Evolutionary conservation across 2,888 invertebrate genomes (phyloP), one percentile per base, ranked within the genome.

Genomic region (Melinaea menophilus): DNA sequence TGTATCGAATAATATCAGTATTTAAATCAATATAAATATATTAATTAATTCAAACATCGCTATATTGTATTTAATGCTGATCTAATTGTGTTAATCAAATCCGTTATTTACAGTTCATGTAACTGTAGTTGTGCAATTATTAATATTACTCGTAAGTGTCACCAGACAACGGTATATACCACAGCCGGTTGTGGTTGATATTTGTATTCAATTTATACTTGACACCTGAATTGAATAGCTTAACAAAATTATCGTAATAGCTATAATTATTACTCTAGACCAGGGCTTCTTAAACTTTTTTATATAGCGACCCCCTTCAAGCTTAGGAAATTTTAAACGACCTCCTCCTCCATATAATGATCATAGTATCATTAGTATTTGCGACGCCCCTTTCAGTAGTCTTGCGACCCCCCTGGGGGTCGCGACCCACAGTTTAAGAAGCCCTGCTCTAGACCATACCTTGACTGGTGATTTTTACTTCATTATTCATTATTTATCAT

Each of bases 61-160:
- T 41, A 9, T 7, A 9, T 9, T 41, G 7, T 7, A 41, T 41
- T 22, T 22, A 22, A 22, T 22, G 22, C 41, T 41, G 3, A 9
- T 9, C 11, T 3, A 41, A 11, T 9, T 41, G 7, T 41, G 7
- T 41, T 9, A 9, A 5, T 3, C 3, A 41, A 9, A 9, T 7
- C 9, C 31, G 51, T 31, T 31, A 11, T 31, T 31, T 51, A 31
- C 51, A 31, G 51, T 31, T 51, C 41, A 41, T 2, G 41, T 71
- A 60, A 64, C 61, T 60, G 61, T 51, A 61, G 41, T 48, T 13
- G 51, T 56, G 58, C 55, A 56, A 64, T 61, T 59, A 59, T 55
- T 48, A 55, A 60, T 51, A 59, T 51, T 22, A 22, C 22, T 22
- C 22, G 62, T 56, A 60, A 57, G 60, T 64, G 61, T 45, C 58